Evolutionary conservation across 2,113 vertebrate species (phyloP).

Genomic region (Ammodytes dubius): DNA sequence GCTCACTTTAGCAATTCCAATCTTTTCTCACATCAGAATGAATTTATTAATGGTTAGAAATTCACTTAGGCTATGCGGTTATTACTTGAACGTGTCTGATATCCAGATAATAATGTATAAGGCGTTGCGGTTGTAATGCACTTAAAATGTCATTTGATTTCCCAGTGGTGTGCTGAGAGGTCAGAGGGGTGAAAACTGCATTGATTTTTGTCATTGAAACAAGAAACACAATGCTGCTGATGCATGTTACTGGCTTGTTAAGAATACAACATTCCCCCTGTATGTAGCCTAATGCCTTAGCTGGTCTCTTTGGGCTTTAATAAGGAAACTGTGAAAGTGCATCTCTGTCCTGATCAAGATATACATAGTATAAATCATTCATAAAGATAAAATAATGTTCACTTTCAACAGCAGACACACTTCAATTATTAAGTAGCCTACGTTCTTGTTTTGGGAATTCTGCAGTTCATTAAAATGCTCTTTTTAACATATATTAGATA

Average conservation of each 20-base stretch:
- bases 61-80: not conserved
- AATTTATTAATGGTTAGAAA: not conserved
- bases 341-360: constrained; percentile 33
- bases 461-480: constrained; percentile 9
- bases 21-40: not conserved
- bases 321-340: constrained; percentile 35
- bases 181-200: constrained; percentile 49
- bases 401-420: constrained; percentile 37
- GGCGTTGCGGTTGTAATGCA: constrained; percentile 34
- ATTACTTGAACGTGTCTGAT: constrained; percentile 19
- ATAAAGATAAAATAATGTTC: constrained; percentile 54
- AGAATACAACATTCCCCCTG: not conserved
- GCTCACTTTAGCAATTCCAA: not conserved
- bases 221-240: constrained; percentile 30
- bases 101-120: not conserved
- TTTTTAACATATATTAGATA: not conserved
- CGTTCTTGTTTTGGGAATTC: constrained; percentile 23
- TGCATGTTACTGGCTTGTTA: constrained; percentile 41
- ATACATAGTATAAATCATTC: constrained; percentile 53
- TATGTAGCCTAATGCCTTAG: not conserved
- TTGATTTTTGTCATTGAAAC: constrained; percentile 48
- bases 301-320: constrained; percentile 24
- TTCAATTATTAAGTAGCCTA: constrained; percentile 42
- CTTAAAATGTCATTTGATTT: constrained; percentile 57
- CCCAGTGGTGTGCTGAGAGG: constrained; percentile 48